These are phyloP conservation scores for Scelioninae gen. 1 DNA, from an alignment of 2,888 invertebrate species.

Conservation along the genomic window DNA sequence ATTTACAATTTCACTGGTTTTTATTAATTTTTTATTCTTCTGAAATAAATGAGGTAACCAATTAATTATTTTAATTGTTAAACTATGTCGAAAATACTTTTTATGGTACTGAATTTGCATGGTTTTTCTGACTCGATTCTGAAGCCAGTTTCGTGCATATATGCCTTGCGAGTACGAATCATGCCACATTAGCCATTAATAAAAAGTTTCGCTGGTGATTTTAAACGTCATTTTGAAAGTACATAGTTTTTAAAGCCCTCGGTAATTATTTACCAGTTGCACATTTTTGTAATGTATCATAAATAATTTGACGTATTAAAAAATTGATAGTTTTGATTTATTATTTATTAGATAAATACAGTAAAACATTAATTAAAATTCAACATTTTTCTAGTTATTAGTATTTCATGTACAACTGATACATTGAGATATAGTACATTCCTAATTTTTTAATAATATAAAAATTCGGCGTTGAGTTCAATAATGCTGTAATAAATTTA, in stretches of 20 bases:
- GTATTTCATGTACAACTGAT: conserved; percentile 18
- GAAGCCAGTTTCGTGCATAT: conserved; percentile 76
- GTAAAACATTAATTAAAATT: no score
- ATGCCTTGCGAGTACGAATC: conserved; percentile 77
- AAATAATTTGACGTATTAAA: no score
- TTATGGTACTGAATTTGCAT: conserved; percentile 37
- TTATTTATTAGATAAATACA: no score
- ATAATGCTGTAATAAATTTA: conserved; percentile 28
- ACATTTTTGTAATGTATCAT: not conserved
- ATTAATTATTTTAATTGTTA: no score
- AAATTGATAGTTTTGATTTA: no score
- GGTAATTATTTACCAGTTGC: conserved; percentile 6
- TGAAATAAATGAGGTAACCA: no score
- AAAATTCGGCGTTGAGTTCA: not conserved
- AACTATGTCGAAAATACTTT: no score
- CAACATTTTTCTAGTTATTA: no score
- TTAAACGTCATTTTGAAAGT: conserved; percentile 17
- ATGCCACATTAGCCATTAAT: conserved; percentile 78
- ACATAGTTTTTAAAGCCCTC: conserved; percentile 17
- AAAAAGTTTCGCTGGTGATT: conserved; percentile 48
- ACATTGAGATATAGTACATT: not conserved
- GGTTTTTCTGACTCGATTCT: conserved; percentile 53
- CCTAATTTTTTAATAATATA: conserved; percentile 4
- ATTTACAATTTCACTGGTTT: no score
- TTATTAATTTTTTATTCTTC: no score